A percentile compares a stretch with the other conserved stretches of the same genome.
These are phyloP conservation scores for Psettodes erumei DNA, from an alignment of 2,113 vertebrate species.

Conservation along the genomic window DNA sequence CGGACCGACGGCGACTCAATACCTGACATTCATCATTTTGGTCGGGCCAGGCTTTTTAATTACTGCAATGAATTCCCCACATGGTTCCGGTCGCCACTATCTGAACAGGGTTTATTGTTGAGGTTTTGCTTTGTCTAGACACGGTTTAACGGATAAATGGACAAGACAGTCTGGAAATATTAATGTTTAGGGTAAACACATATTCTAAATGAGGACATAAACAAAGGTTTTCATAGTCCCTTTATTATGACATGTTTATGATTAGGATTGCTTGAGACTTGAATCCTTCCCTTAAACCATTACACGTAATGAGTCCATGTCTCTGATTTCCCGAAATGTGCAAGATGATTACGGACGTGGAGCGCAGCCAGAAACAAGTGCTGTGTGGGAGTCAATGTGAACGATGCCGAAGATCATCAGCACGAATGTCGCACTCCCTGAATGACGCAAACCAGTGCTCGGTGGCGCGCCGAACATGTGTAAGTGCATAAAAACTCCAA, in stretches of 20 bases:
- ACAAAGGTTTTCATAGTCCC: background rate
- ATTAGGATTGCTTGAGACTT: background rate
- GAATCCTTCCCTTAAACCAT: conserved; percentile 14
- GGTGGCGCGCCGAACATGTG: conserved; percentile 18
- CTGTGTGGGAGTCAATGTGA: conserved; percentile 11
- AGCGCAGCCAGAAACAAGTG: conserved; percentile 17
- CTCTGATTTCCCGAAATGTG: conserved; percentile 17
- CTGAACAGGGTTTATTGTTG: conserved; percentile 53
- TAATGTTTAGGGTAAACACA: background rate
- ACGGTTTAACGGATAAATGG: conserved; percentile 39
- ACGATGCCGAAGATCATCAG: conserved; percentile 39
- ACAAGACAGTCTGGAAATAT: conserved; percentile 16
- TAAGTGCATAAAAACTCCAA: conserved; percentile 38
- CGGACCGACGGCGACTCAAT: conserved; percentile 70
- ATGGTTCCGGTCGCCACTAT: conserved; percentile 49
- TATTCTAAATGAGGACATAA: background rate
- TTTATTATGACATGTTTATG: conserved; percentile 4
- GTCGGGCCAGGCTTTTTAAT: conserved; percentile 75
- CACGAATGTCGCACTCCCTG: conserved; percentile 42
- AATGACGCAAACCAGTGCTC: conserved; percentile 35
- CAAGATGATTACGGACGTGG: conserved; percentile 12
- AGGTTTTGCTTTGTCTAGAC: conserved; percentile 53
- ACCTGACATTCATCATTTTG: conserved; percentile 78
- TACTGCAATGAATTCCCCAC: conserved; percentile 77
- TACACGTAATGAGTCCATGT: background rate